These are phyloP conservation scores for Petrolisthes cinctipes DNA, from an alignment of 2,888 invertebrate species.

Conservation along the genomic window DNA sequence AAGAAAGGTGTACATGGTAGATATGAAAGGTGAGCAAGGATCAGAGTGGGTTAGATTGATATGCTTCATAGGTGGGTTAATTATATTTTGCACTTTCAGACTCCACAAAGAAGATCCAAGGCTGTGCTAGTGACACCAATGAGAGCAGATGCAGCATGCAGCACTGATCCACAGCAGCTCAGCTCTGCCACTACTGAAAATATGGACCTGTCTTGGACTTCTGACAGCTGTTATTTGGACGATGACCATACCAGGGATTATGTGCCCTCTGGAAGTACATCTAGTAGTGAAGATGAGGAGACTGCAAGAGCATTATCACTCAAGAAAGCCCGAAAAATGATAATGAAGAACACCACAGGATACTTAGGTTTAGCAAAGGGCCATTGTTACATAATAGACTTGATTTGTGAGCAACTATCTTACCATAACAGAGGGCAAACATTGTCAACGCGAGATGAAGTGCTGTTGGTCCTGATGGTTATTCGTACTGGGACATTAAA, in stretches of 20 bases:
- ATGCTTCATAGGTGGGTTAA: not conserved
- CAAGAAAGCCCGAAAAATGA: not conserved
- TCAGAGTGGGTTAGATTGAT: not conserved
- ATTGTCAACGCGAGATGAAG: not conserved
- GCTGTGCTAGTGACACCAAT: not conserved
- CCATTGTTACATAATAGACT: not conserved
- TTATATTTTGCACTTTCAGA: not conserved
- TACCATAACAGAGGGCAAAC: not conserved
- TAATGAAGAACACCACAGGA: not conserved
- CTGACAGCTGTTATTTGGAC: not conserved
- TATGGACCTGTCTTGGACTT: not conserved
- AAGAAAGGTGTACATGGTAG: not conserved
- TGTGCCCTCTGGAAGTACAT: not conserved
- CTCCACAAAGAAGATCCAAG: not conserved
- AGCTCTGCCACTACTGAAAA: not conserved
- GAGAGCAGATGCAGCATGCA: not conserved
- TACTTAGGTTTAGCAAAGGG: not conserved
- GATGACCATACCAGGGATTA: not conserved
- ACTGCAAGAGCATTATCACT: constrained; percentile 1
- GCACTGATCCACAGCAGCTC: not conserved
- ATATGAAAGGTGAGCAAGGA: not conserved
- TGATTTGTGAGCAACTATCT: not conserved
- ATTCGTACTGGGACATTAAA: not conserved
- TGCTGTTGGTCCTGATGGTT: not conserved
- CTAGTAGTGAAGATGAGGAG: not conserved